phyloP scores from a whole-genome alignment of 2,797 vertebrate species.

The Pseudochirops cupreus region DNA sequence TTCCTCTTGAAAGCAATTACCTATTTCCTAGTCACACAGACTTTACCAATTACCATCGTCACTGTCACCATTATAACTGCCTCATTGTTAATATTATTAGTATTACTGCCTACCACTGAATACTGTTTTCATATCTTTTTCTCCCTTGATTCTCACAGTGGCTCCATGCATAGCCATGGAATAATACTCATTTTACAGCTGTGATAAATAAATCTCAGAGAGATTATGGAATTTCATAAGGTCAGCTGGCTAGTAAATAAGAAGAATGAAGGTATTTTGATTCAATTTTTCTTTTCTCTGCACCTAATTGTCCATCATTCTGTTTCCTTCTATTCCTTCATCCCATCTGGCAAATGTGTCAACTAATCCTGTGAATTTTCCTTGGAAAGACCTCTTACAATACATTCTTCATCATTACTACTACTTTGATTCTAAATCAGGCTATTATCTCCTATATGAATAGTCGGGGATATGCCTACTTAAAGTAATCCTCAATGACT shows the following conservation, averaged over 20 bases:
- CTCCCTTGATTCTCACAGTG: too few species aligned
- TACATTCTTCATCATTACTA: not conserved
- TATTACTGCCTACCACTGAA: too few species aligned
- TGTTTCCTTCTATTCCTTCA: not conserved
- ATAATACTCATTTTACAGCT: not conserved
- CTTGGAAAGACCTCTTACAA: not conserved
- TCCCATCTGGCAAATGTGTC: not conserved
- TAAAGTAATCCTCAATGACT: not conserved
- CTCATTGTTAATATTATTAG: too few species aligned
- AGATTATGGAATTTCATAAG: not conserved
- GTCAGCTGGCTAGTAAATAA: not conserved
- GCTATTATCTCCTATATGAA: not conserved
- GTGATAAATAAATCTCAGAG: too few species aligned
- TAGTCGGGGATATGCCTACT: not conserved
- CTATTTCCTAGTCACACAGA: too few species aligned
- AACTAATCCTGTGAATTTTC: not conserved
- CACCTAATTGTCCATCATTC: not conserved
- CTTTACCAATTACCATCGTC: too few species aligned
- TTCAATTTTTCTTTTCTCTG: not conserved
- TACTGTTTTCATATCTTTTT: too few species aligned
- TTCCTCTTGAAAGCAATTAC: too few species aligned
- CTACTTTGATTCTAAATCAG: not conserved
- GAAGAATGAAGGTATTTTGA: not conserved
- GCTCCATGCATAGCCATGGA: too few species aligned
- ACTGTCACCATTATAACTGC: too few species aligned